Evolutionary conservation across 2,888 invertebrate genomes (phyloP).

Genomic region (Spodoptera picta): DNA sequence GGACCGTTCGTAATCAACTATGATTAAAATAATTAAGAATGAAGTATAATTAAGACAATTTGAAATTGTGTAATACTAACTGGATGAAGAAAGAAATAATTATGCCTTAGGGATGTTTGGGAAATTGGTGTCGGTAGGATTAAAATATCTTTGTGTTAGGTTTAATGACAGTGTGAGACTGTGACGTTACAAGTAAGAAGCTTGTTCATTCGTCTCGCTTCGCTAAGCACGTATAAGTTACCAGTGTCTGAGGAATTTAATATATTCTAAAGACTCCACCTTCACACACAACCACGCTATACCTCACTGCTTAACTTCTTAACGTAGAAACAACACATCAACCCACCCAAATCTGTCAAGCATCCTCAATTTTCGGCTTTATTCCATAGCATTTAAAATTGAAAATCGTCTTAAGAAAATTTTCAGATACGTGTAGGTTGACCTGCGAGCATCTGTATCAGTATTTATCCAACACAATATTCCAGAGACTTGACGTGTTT

Average conservation of each 20-base stretch:
- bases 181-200: constrained; percentile 39
- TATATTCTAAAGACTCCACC: constrained; percentile 55
- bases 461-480: too few species aligned
- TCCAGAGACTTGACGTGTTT: too few species aligned
- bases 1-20: constrained; percentile 13
- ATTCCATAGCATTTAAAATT: too few species aligned
- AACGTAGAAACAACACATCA: constrained; percentile 7
- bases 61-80: constrained; percentile 13
- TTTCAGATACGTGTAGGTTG: too few species aligned
- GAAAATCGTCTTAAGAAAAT: too few species aligned
- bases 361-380: too few species aligned
- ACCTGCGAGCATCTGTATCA: too few species aligned
- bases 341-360: too few species aligned
- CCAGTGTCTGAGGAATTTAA: constrained; percentile 57
- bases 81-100: constrained; percentile 9
- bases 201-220: constrained; percentile 53
- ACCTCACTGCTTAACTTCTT: constrained; percentile 47
- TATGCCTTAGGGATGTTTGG: background rate
- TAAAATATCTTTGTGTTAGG: constrained; percentile 39
- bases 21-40: constrained; percentile 16
- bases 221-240: constrained; percentile 55
- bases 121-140: constrained; percentile 17
- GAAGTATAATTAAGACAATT: constrained; percentile 13
- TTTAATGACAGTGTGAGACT: constrained; percentile 46
- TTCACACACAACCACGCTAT: constrained; percentile 39